Evolutionary conservation across 2,888 invertebrate species (phyloP).

Genomic region (Thalpophila matura): DNA sequence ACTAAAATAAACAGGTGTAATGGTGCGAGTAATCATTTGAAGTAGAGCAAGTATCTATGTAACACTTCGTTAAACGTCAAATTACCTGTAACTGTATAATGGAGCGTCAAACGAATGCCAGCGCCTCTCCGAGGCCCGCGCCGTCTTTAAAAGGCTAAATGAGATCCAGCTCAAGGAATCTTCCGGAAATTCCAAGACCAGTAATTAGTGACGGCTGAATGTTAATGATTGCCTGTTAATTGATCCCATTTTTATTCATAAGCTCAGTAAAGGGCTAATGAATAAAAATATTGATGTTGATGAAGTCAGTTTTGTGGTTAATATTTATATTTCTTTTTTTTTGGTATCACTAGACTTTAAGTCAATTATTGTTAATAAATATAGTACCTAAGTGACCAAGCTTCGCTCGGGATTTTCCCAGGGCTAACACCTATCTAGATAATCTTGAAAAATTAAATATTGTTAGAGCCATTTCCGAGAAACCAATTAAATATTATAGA

Average conservation of each 20-base stretch:
- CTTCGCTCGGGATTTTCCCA: no score
- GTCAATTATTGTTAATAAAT: no score
- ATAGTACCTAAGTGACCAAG: no score
- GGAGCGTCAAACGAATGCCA: constrained; percentile 53
- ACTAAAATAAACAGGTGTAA: constrained; percentile 44
- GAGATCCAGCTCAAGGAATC: constrained; percentile 66
- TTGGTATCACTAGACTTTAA: no score
- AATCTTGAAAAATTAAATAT: no score
- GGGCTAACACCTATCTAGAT: no score
- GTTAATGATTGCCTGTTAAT: constrained; percentile 78
- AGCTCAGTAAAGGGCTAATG: constrained; percentile 31
- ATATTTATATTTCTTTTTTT: no score
- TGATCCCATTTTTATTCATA: constrained; percentile 76
- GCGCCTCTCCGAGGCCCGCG: constrained; percentile 37
- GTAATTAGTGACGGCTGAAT: constrained; percentile 74
- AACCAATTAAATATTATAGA: no score
- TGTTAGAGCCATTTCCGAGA: no score
- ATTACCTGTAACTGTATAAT: constrained; percentile 50
- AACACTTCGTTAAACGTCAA: constrained; percentile 48
- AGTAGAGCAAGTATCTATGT: constrained; percentile 38
- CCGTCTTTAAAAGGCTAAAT: constrained; percentile 59
- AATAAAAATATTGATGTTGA: constrained; percentile 13
- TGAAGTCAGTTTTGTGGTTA: constrained; percentile 3
- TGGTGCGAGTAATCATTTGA: constrained; percentile 38
- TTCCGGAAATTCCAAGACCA: constrained; percentile 70